Evolutionary conservation across 2,113 vertebrate genomes (phyloP).

Genomic region (Archocentrus centrarchus): DNA sequence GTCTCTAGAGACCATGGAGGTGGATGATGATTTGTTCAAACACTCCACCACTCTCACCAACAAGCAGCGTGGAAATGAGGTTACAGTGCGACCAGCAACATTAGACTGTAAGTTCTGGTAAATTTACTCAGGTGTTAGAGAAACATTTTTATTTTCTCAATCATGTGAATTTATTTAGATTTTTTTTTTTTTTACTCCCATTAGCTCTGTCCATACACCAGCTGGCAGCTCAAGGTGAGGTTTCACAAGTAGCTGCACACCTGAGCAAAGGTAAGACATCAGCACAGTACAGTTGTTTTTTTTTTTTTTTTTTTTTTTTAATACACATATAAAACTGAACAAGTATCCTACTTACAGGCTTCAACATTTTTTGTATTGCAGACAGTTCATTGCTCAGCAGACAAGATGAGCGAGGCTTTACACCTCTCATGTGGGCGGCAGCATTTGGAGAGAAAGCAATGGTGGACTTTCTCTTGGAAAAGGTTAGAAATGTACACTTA

Average conservation of each 20-base stretch:
- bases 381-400: constrained; percentile 89
- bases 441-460: constrained; percentile 94
- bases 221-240: constrained; percentile 93
- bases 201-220: constrained; percentile 92
- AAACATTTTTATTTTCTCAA: neutral
- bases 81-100: constrained; percentile 89
- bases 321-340: neutral
- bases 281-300: neutral
- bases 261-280: constrained; percentile 86
- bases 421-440: constrained; percentile 95
- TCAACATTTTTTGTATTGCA: constrained; percentile 55
- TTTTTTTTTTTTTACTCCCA: neutral
- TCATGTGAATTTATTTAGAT: neutral
- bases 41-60: constrained; percentile 93
- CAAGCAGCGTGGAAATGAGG: constrained; percentile 93
- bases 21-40: constrained; percentile 72
- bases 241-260: constrained; percentile 86
- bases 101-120: constrained; percentile 86
- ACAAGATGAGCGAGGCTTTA: constrained; percentile 92
- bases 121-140: neutral
- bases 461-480: constrained; percentile 90
- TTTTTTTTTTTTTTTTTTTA: neutral
- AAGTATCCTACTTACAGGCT: neutral
- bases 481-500: constrained; percentile 79
- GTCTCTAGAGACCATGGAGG: constrained; percentile 59